These are phyloP conservation scores for Leucopsar rothschildi DNA, from an alignment of 2,113 vertebrate genomes.

Conservation along the genomic window DNA sequence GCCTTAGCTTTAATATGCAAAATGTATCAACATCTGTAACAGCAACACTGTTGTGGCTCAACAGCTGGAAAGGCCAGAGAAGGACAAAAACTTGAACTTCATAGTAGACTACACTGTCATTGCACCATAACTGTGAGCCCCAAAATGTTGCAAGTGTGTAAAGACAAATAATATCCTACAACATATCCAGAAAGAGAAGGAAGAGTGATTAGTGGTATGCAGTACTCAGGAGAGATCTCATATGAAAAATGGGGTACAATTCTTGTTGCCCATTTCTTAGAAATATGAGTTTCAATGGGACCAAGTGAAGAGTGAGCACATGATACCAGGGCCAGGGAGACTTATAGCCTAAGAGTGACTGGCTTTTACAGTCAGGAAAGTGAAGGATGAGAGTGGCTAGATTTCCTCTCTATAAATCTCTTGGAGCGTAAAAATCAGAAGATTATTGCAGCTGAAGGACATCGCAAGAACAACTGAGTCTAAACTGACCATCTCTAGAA, in stretches of 20 bases:
- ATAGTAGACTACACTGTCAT: neutral
- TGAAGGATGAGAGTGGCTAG: neutral
- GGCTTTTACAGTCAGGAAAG: neutral
- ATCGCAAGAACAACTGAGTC: neutral
- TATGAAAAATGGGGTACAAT: neutral
- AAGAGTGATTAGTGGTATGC: neutral
- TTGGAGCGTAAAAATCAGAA: neutral
- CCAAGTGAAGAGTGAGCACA: neutral
- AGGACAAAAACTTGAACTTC: neutral
- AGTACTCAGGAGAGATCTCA: neutral
- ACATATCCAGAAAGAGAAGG: rapidly evolving
- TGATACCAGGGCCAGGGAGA: neutral
- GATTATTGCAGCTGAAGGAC: neutral
- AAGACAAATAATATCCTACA: neutral
- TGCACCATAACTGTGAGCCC: neutral
- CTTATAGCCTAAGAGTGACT: neutral
- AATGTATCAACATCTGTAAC: neutral
- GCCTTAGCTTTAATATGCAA: neutral
- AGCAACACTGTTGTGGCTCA: neutral
- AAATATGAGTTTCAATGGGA: neutral
- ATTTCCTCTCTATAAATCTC: neutral
- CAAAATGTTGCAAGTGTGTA: neutral
- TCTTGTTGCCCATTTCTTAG: neutral
- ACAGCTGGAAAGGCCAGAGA: neutral
- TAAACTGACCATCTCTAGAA: neutral